These are phyloP conservation scores for Drosophila quinaria DNA, from an alignment of 2,888 invertebrate species.

Conservation along the genomic window DNA sequence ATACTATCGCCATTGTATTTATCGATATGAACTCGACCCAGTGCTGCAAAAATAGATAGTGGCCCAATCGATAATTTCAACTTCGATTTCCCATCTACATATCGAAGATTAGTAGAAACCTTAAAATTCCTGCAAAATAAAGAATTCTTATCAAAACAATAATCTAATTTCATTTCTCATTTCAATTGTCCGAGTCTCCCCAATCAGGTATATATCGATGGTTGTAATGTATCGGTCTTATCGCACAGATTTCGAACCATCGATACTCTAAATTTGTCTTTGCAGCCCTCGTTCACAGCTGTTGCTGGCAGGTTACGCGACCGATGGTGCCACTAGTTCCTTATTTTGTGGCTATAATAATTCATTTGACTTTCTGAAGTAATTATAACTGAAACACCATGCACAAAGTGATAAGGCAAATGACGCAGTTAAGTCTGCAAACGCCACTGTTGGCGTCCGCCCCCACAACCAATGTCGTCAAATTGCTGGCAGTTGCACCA, in stretches of 20 bases:
- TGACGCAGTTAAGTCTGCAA: slow-evolving; percentile 61
- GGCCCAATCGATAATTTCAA: too few species aligned
- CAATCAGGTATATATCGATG: neutral
- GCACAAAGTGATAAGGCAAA: slow-evolving; percentile 64
- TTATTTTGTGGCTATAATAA: slow-evolving; percentile 18
- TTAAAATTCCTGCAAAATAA: too few species aligned
- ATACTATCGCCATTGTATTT: neutral
- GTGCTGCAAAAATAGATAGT: neutral
- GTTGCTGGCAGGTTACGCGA: slow-evolving; percentile 69
- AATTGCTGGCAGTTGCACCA: slow-evolving; percentile 26
- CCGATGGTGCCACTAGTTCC: slow-evolving; percentile 28
- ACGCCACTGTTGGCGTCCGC: slow-evolving; percentile 26
- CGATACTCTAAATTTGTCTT: neutral
- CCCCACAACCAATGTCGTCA: slow-evolving; percentile 7
- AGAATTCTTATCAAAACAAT: too few species aligned
- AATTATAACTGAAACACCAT: slow-evolving; percentile 37
- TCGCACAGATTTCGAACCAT: neutral
- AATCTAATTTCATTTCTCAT: too few species aligned
- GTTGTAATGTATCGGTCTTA: neutral
- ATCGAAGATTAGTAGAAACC: too few species aligned
- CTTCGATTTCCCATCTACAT: too few species aligned
- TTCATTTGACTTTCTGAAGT: slow-evolving; percentile 11
- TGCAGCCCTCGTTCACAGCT: slow-evolving; percentile 30
- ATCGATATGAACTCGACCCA: slow-evolving; percentile 23
- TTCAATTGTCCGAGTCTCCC: too few species aligned